phyloP scores from a whole-genome alignment of 2,113 vertebrate species.

The Eurypyga helias region DNA sequence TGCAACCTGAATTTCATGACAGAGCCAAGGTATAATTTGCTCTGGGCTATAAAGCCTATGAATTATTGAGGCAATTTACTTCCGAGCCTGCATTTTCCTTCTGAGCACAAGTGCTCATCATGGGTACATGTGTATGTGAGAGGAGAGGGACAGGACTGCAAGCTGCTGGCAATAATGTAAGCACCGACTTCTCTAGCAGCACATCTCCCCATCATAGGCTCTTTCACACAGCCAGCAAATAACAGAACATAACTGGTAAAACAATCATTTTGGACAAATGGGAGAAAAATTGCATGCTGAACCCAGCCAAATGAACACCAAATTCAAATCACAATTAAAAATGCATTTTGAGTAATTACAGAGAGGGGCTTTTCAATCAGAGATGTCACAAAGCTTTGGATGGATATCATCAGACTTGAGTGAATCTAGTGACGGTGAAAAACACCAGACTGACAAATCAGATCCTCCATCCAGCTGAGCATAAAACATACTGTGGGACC shows the following conservation, averaged over 20 bases:
- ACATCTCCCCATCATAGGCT: not conserved
- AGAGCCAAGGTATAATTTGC: conserved; percentile 58
- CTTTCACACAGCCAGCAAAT: not conserved
- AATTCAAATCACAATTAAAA: not conserved
- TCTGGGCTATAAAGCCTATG: conserved; percentile 46
- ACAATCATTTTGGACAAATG: not conserved
- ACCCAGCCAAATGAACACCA: not conserved
- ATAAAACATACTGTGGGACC: not conserved
- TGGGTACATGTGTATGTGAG: not conserved
- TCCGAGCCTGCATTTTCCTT: conserved; percentile 24
- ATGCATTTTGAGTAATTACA: not conserved
- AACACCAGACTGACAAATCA: not conserved
- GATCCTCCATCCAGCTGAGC: not conserved
- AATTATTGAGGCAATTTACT: conserved; percentile 68
- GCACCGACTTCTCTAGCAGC: not conserved
- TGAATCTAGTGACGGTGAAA: not conserved
- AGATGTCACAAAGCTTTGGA: not conserved
- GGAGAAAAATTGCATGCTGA: not conserved
- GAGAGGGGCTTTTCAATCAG: not conserved
- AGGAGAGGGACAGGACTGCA: not conserved
- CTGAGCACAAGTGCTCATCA: not conserved
- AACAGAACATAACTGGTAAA: conserved; percentile 8
- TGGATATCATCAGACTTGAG: not conserved
- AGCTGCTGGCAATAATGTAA: not conserved
- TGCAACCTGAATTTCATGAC: conserved; percentile 44